These are phyloP conservation scores for Epinephelus moara DNA, from an alignment of 2,113 vertebrate genomes.

Conservation along the genomic window DNA sequence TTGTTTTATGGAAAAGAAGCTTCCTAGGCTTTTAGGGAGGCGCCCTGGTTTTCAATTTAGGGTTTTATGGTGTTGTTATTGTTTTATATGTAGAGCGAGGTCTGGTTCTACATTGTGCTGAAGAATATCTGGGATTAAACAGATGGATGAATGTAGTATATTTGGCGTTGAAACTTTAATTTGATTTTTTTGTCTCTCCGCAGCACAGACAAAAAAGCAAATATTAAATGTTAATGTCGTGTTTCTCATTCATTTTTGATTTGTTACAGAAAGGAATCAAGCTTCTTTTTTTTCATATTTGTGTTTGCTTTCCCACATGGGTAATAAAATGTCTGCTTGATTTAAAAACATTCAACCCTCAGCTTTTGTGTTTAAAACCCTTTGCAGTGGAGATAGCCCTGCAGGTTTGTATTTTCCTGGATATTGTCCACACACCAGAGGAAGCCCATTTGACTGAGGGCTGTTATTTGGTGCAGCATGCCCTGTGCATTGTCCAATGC, in stretches of 20 bases:
- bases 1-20: constrained; percentile 43
- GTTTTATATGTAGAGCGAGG: constrained; percentile 17
- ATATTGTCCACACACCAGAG: constrained; percentile 16
- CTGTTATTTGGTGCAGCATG: constrained; percentile 28
- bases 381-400: background rate
- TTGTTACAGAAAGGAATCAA: constrained; percentile 21
- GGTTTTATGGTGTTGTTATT: constrained; percentile 31
- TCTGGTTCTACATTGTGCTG: constrained; percentile 19
- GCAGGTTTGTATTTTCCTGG: constrained; percentile 29
- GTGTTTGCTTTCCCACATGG: constrained; percentile 33
- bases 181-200: background rate
- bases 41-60: constrained; percentile 13
- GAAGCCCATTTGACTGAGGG: constrained; percentile 34
- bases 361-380: background rate
- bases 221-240: constrained; percentile 32
- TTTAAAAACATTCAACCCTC: constrained; percentile 4
- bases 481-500: constrained; percentile 14
- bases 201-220: constrained; percentile 25
- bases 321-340: constrained; percentile 23
- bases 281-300: background rate
- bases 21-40: constrained; percentile 13
- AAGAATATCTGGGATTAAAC: constrained; percentile 1
- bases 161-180: constrained; percentile 7
- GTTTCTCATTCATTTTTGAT: constrained; percentile 38
- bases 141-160: constrained; percentile 10